Conservation (phyloP, 1,140 invertebrate species). For the Drosophila bocki region DNA sequence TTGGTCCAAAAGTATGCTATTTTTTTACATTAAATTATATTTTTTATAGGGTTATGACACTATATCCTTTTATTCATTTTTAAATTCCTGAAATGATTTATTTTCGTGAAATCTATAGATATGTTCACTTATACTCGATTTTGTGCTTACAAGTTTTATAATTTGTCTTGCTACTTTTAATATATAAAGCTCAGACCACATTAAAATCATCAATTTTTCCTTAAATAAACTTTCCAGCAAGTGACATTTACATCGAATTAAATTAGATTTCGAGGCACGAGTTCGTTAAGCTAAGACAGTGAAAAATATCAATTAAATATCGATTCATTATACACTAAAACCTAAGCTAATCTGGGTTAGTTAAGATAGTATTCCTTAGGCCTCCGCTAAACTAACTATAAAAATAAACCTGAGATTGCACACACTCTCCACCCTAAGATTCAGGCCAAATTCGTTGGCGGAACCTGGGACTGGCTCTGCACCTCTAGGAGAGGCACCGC, state of each 20-base stretch:
- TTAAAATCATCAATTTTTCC: not conserved
- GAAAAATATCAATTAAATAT: slow-evolving; percentile 44
- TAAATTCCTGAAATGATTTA: not conserved
- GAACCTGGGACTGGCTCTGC: slow-evolving; percentile 24
- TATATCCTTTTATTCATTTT: not conserved
- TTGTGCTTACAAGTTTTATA: not conserved
- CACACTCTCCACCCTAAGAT: slow-evolving; percentile 3
- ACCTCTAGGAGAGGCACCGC: slow-evolving; percentile 67
- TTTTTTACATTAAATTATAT: not conserved
- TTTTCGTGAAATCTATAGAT: not conserved
- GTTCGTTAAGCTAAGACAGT: slow-evolving; percentile 55
- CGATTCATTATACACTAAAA: slow-evolving; percentile 24
- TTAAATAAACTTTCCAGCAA: not conserved
- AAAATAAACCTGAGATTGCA: slow-evolving; percentile 79
- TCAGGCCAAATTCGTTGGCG: slow-evolving; percentile 51
- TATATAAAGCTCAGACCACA: slow-evolving; percentile 7
- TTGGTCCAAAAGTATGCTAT: not conserved
- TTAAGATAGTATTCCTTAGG: slow-evolving; percentile 22
- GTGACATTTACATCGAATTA: slow-evolving; percentile 24
- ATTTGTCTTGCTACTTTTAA: not conserved
- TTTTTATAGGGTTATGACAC: not conserved
- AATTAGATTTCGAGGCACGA: slow-evolving; percentile 64
- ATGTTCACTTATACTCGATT: not conserved
- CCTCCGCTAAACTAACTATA: slow-evolving; percentile 24
- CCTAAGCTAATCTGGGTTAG: slow-evolving; percentile 17